Conservation (phyloP, 2,888 invertebrate species). For the Epistrophella euchroma region DNA sequence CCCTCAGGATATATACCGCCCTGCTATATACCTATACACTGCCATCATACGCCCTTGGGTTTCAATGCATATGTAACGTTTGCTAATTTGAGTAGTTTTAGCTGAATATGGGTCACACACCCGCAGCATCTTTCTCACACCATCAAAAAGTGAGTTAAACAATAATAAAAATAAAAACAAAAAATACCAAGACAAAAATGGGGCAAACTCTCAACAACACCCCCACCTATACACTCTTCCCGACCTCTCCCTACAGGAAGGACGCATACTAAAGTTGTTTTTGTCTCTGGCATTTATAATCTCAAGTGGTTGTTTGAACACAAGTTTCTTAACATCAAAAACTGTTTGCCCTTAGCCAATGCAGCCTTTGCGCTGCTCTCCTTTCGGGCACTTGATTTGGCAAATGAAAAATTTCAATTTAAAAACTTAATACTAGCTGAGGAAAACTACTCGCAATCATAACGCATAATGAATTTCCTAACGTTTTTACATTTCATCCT, state of each 20-base stretch:
- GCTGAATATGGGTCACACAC: conserved; percentile 70
- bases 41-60: conserved; percentile 60
- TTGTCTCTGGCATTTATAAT: conserved; percentile 65
- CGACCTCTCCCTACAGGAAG: conserved; percentile 37
- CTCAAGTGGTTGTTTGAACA: conserved; percentile 52
- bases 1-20: conserved; percentile 38
- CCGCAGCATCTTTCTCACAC: conserved; percentile 68
- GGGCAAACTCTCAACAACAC: conserved; percentile 54
- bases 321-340: conserved; percentile 66
- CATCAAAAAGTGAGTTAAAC: conserved; percentile 23
- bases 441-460: conserved; percentile 51
- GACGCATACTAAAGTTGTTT: conserved; percentile 59
- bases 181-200: conserved; percentile 35
- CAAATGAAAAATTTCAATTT: conserved; percentile 66
- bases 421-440: conserved; percentile 46
- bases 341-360: conserved; percentile 66
- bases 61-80: conserved; percentile 68
- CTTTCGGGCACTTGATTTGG: conserved; percentile 73
- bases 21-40: neutral
- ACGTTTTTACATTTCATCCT: conserved; percentile 32
- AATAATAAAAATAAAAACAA: conserved; percentile 22
- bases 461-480: conserved; percentile 60
- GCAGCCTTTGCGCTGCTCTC: conserved; percentile 66
- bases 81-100: conserved; percentile 72
- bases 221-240: neutral